phyloP scores from a whole-genome alignment of 2,888 invertebrate genomes.

The Lasioglossum villosulum region DNA sequence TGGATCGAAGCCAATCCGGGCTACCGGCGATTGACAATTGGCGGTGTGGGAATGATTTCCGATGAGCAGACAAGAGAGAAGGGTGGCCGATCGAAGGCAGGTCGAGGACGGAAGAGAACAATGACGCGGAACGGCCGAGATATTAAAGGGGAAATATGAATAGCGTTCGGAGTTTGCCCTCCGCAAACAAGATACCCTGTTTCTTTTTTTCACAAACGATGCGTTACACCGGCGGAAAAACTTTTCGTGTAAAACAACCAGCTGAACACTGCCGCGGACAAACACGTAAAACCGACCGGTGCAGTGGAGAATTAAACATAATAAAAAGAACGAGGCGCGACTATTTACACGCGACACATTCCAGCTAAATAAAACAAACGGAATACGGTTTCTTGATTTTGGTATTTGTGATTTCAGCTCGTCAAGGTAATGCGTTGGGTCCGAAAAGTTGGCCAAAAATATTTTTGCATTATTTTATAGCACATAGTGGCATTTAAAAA shows the following conservation, averaged over 20 bases:
- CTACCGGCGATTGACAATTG: constrained; percentile 76
- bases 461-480: no score
- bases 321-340: background rate
- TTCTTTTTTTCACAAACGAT: background rate
- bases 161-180: constrained; percentile 30
- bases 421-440: no score
- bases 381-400: background rate
- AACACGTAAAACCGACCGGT: background rate
- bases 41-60: constrained; percentile 79
- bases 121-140: constrained; percentile 49
- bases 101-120: constrained; percentile 38
- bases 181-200: background rate
- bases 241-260: constrained; percentile 22
- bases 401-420: no score
- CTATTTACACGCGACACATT: background rate
- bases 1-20: constrained; percentile 73
- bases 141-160: constrained; percentile 57
- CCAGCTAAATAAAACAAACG: background rate
- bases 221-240: constrained; percentile 4
- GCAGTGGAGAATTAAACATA: background rate
- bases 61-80: constrained; percentile 69
- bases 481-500: no score
- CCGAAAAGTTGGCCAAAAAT: no score
- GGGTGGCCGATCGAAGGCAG: constrained; percentile 46
- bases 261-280: background rate